phyloP scores from a whole-genome alignment of 1,140 invertebrate species.

The Lithobius niger region DNA sequence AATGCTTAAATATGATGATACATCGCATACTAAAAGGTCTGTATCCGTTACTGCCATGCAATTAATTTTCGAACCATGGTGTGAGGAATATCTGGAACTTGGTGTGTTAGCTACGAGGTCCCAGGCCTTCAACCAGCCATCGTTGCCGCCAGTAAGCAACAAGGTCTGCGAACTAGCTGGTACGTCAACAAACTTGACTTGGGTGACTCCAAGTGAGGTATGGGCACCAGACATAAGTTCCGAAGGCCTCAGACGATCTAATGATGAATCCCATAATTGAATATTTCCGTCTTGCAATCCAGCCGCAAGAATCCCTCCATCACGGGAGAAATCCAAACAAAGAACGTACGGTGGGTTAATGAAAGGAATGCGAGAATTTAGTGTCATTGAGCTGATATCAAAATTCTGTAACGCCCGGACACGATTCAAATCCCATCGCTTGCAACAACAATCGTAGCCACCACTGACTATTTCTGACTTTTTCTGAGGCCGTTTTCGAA shows the following conservation, averaged over 20 bases:
- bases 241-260: background rate
- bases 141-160: background rate
- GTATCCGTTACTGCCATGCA: too few species aligned
- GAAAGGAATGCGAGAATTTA: background rate
- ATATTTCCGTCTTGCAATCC: background rate
- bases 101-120: too few species aligned
- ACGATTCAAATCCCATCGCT: background rate
- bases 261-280: background rate
- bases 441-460: background rate
- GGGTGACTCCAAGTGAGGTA: background rate
- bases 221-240: background rate
- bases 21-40: too few species aligned
- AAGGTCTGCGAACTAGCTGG: too few species aligned
- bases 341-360: background rate
- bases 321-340: background rate
- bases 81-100: too few species aligned
- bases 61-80: too few species aligned
- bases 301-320: background rate
- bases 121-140: background rate
- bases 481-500: background rate
- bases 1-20: too few species aligned
- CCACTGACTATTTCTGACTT: background rate
- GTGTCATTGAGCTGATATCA: background rate
- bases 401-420: background rate
- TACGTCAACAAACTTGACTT: background rate